Evolutionary conservation across 1,140 invertebrate species (phyloP).

Genomic region (Cyclina sinensis): DNA sequence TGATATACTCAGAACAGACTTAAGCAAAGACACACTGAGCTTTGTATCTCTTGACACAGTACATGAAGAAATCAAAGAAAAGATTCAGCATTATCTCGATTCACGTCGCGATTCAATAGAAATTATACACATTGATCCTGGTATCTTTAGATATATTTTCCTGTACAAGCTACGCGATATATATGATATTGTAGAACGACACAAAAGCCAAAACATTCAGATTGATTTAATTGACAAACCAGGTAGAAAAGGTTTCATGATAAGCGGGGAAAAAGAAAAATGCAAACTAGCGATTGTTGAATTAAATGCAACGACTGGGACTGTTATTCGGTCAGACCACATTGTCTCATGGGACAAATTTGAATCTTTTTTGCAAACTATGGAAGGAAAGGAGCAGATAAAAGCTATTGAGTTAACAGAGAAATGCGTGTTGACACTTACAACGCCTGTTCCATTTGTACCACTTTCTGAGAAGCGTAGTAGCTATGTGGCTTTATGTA

Average conservation of each 20-base stretch:
- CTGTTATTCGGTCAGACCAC: neutral
- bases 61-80: neutral
- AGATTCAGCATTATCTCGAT: neutral
- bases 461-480: neutral
- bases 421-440: neutral
- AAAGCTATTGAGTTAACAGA: neutral
- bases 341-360: neutral
- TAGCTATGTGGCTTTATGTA: neutral
- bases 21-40: neutral
- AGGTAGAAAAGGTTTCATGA: neutral
- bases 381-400: neutral
- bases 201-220: neutral
- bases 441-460: neutral
- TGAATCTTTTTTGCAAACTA: neutral
- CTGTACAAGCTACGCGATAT: neutral
- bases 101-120: neutral
- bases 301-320: neutral
- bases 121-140: neutral
- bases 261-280: neutral
- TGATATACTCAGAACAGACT: neutral
- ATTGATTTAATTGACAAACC: constrained; percentile 6
- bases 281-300: constrained; percentile 11
- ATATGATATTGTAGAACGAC: neutral
- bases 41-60: neutral
- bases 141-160: neutral